Percentiles rank a stretch among this genome's conserved stretches.
phyloP scores from a whole-genome alignment of 2,113 vertebrate species.

The Uria aalge region DNA sequence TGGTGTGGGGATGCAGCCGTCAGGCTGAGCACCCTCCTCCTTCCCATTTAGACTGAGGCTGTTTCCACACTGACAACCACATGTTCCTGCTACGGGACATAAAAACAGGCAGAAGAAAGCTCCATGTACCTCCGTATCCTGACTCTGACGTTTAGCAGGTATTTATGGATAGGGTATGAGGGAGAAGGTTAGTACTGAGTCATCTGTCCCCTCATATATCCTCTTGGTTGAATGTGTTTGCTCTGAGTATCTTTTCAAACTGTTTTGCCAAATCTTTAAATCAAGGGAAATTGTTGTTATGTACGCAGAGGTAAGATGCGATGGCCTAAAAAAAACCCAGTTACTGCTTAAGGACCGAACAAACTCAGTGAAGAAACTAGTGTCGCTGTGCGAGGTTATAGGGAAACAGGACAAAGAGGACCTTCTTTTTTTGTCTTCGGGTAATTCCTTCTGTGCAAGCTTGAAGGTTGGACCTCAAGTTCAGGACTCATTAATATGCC shows the following conservation, averaged over 20 bases:
- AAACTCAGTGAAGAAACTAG: background rate
- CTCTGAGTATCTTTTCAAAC: background rate
- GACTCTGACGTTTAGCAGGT: background rate
- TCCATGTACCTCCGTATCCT: background rate
- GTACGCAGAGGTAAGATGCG: background rate
- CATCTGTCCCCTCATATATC: background rate
- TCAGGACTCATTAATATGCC: constrained; percentile 47
- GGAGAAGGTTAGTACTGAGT: background rate
- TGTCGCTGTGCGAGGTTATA: background rate
- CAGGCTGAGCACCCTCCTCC: background rate
- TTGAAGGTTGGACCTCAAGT: constrained; percentile 59
- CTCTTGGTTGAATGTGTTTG: background rate
- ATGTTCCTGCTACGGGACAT: background rate
- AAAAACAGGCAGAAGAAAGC: background rate
- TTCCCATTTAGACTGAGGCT: background rate
- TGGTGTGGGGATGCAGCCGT: background rate
- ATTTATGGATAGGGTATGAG: background rate
- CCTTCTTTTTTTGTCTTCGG: background rate
- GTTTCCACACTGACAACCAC: background rate
- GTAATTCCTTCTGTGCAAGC: background rate
- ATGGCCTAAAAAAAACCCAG: background rate
- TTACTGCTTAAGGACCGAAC: background rate
- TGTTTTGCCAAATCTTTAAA: background rate
- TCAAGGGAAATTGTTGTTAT: background rate
- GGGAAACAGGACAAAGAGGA: background rate